Conservation (phyloP, 2,888 invertebrate genomes). For the Eupithecia subfuscata region DNA sequence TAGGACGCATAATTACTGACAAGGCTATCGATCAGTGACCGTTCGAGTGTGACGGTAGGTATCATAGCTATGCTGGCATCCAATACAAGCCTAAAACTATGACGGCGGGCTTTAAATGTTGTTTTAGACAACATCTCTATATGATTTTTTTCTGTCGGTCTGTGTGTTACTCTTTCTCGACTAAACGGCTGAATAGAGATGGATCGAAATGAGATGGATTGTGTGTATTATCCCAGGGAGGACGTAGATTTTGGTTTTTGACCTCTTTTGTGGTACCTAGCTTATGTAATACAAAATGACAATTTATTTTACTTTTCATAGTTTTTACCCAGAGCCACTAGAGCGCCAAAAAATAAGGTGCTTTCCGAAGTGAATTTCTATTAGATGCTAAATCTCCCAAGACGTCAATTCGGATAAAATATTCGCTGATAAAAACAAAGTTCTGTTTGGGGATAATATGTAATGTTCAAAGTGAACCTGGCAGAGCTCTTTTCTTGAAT, state of each 20-base stretch:
- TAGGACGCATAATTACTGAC: slow-evolving; percentile 18
- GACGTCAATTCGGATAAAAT: background rate
- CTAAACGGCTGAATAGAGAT: background rate
- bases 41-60: slow-evolving; percentile 19
- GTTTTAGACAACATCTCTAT: background rate
- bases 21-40: slow-evolving; percentile 22
- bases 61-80: slow-evolving; percentile 17
- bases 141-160: background rate
- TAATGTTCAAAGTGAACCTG: background rate
- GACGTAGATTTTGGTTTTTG: background rate
- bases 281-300: background rate
- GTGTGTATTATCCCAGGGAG: background rate
- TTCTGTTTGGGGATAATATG: background rate
- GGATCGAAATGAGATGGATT: too few relatives aligned
- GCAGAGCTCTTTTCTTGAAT: background rate
- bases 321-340: background rate
- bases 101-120: background rate
- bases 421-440: slow-evolving; percentile 2
- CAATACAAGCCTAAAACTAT: background rate
- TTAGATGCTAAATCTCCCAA: background rate
- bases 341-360: background rate
- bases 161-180: background rate
- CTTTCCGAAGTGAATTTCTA: background rate
- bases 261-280: background rate
- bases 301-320: background rate